Base-by-base conservation (phyloP, 2,888 invertebrate species). In the Gnatocerus cornutus region DNA sequence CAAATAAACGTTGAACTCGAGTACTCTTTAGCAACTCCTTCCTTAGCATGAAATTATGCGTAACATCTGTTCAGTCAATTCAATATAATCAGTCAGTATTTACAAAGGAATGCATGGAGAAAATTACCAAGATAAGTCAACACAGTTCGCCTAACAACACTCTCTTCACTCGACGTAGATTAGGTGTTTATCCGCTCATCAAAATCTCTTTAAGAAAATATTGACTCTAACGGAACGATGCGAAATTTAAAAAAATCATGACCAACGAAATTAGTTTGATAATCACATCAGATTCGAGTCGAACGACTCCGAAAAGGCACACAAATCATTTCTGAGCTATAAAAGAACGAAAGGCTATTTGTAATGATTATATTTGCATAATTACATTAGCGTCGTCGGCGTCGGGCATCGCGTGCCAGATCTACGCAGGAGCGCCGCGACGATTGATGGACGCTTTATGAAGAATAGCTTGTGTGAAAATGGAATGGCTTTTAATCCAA, bases 291-390 rank as follows among this genome's bases (percentile, higher is more conserved):
- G 64, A 52, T 68, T 65, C 65, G 21, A 64, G 69, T 69, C 16
- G 69, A 65, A 45, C 33, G 65, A 6, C 6, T 58, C 14, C 43
- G 14, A 50, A 64, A 69, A 64, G 64, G 33, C 52, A 8, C 33
- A 63, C 68, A 55, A 68, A 63, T 63, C 68, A 68, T 56, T 55
- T 43, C 59, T 45, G 58, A 29, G 41, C 69, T 27, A 69, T 69
- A 63, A 67, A 71, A 71, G 67, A 56, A 53, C 70, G 71, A 75
- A 73, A 71, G 71, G 70, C 71, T 73, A 80, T 79, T 79, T 79
- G 79, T 78, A 77, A 78, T 74, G 76, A 76, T 79, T 78, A 78
- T 73, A 79, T 79, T 77, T 79, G 74, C 79, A 79, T 79, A 79
- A 79, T 78, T 79, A 76, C 73, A 75, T 79, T 78, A 79, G 71